A percentile compares a stretch with the other conserved stretches of the same genome.
These are phyloP conservation scores for Phorcus lineatus DNA, from an alignment of 2,888 invertebrate genomes.

Conservation along the genomic window DNA sequence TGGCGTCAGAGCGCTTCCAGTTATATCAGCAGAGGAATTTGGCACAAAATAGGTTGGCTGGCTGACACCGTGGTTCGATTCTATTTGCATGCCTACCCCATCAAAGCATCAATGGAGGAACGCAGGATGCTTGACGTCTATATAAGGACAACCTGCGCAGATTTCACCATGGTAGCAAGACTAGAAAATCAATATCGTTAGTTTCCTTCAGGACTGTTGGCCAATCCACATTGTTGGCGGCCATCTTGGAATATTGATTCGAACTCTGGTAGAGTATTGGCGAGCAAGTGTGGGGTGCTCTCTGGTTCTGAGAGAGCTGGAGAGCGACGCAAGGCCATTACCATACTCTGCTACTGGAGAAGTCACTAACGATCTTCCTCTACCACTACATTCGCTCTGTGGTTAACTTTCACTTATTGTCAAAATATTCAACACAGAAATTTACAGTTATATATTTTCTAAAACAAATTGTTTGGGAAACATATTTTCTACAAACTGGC, in stretches of 20 bases:
- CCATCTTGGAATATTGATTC: constrained; percentile 13
- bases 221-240: constrained; percentile 22
- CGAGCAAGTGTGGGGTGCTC: background rate
- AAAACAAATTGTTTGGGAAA: no score
- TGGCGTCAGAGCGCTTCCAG: background rate
- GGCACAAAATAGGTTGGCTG: background rate
- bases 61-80: background rate
- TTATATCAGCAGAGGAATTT: constrained; percentile 1
- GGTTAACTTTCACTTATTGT: no score
- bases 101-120: constrained; percentile 35
- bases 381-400: no score
- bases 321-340: background rate
- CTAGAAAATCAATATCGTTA: constrained; percentile 18
- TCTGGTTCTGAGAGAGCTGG: background rate
- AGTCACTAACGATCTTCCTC: no score
- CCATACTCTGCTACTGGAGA: no score
- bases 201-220: background rate
- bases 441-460: no score
- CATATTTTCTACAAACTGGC: no score
- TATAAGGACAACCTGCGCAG: constrained; percentile 42
- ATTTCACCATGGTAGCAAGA: constrained; percentile 37
- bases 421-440: no score
- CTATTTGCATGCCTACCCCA: constrained; percentile 10
- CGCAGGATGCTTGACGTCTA: constrained; percentile 32
- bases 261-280: background rate